Percentiles rank a stretch among this genome's conserved stretches.
phyloP scores from a whole-genome alignment of 2,888 invertebrate species.

The Acronicta aceris region DNA sequence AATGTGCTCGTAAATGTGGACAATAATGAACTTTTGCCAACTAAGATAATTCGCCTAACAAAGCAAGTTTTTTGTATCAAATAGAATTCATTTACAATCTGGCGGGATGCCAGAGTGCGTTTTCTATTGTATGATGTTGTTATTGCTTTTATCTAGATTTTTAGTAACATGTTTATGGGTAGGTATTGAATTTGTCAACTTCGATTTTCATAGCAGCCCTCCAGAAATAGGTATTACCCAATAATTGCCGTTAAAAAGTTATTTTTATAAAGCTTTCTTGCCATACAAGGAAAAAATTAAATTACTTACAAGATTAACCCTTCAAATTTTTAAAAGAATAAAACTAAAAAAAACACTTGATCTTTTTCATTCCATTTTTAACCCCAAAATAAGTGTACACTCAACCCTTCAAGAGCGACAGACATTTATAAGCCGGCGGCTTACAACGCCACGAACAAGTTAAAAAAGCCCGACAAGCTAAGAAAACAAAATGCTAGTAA shows the following conservation, averaged over 20 bases:
- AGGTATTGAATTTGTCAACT: conserved; percentile 9
- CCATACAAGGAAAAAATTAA: too few relatives aligned
- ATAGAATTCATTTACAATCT: conserved; percentile 38
- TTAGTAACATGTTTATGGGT: too few relatives aligned
- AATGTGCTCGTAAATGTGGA: conserved; percentile 22
- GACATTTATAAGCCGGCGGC: conserved; percentile 30
- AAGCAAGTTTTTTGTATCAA: conserved; percentile 35
- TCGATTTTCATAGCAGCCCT: too few relatives aligned
- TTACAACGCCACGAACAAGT: conserved; percentile 15
- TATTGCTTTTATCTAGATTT: not conserved
- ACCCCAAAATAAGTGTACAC: conserved; percentile 23
- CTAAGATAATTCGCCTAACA: conserved; percentile 33
- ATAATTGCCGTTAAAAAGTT: too few relatives aligned
- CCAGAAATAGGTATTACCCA: too few relatives aligned
- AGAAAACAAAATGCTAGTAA: conserved; percentile 25
- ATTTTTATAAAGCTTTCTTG: too few relatives aligned
- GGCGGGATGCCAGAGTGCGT: conserved; percentile 38
- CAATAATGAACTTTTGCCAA: conserved; percentile 34
- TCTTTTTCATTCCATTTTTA: not conserved
- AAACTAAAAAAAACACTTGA: not conserved
- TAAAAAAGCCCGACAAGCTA: conserved; percentile 36
- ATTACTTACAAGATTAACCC: too few relatives aligned
- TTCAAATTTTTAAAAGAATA: too few relatives aligned
- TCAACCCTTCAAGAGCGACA: conserved; percentile 31
- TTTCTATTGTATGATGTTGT: conserved; percentile 37